Base-by-base conservation (phyloP, 2,888 invertebrate genomes). In the Dendrolimus pini region DNA sequence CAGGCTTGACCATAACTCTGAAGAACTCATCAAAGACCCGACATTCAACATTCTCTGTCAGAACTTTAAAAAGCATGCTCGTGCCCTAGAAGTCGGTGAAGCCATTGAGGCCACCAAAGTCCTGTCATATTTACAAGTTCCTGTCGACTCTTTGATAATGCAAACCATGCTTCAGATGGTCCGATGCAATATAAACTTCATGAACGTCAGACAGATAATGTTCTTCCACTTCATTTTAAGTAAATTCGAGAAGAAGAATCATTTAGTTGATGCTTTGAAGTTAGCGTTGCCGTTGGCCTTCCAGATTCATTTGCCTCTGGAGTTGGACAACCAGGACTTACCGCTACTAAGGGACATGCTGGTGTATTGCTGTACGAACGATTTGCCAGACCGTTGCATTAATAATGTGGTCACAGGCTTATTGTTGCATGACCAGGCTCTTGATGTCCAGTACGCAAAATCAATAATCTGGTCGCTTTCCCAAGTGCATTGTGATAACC, bases 251-350 rank as follows among this genome's bases (percentile, higher is more conserved):
- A 67, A 66, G 1, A 90, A 87, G 12, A 85, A 85, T 60, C 93
- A 94, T 59, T 78, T 95, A 41, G 89, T 93, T 0, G 93, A 94
- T 52, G 94, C 94, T 0, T 70, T 95, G 7, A 88, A 87, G 67
- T 82, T 94, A 0, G 95, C 95, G 0, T 68, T 95, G 9, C 94
- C 95, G 0, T 75, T 94, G 41, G 93, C 94, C 0, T 94, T 95
- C 71, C 93, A 94, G 80, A 90, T 92, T 8, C 92, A 94, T 61
- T 66, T 95, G 8, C 85, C 89, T 0, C 65, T 84, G 7, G 93
- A 94, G 74, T 69, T 94, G 30, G 93, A 94, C 62, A 80, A 75
- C 9, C 81, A 91, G 41, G 92, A 94, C 66, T 60, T 92, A 7
- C 71, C 77, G 0, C 73, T 91, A 13, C 71, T 94, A 41, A 78